Conservation (phyloP, 1,140 invertebrate genomes). For the Belonocnema kinseyi region DNA sequence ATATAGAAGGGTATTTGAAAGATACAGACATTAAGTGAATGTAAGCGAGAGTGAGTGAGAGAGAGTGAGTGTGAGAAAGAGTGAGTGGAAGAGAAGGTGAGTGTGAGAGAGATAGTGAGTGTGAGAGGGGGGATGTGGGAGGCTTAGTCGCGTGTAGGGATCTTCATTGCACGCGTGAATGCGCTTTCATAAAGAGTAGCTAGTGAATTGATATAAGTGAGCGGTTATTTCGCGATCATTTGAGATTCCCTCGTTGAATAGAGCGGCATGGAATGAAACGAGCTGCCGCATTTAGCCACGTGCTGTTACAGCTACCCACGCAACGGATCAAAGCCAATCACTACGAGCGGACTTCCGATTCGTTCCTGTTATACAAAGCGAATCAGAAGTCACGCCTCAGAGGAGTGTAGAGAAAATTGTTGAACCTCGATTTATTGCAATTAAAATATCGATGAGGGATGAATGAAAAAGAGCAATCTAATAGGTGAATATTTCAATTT, state of each 20-base stretch:
- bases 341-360: constrained; percentile 20
- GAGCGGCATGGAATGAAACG: constrained; percentile 54
- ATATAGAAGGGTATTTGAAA: constrained; percentile 10
- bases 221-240: constrained; percentile 76
- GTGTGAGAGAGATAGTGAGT: constrained; percentile 32
- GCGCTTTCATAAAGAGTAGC: constrained; percentile 72
- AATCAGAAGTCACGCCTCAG: constrained; percentile 29
- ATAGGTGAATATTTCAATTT: too few species aligned
- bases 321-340: constrained; percentile 67
- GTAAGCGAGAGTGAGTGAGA: constrained; percentile 25
- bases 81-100: constrained; percentile 33
- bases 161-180: constrained; percentile 72
- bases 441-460: background rate
- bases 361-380: constrained; percentile 22
- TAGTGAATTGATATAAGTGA: constrained; percentile 76
- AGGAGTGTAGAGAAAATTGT: background rate
- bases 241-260: constrained; percentile 63
- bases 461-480: too few species aligned
- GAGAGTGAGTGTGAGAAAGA: constrained; percentile 36
- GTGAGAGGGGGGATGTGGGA: constrained; percentile 37
- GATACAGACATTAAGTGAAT: constrained; percentile 9
- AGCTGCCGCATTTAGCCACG: constrained; percentile 57
- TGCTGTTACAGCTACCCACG: constrained; percentile 42
- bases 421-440: constrained; percentile 4
- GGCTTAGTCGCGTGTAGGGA: constrained; percentile 47